phyloP scores from a whole-genome alignment of 2,797 vertebrate genomes.

The Esox lucius region DNA sequence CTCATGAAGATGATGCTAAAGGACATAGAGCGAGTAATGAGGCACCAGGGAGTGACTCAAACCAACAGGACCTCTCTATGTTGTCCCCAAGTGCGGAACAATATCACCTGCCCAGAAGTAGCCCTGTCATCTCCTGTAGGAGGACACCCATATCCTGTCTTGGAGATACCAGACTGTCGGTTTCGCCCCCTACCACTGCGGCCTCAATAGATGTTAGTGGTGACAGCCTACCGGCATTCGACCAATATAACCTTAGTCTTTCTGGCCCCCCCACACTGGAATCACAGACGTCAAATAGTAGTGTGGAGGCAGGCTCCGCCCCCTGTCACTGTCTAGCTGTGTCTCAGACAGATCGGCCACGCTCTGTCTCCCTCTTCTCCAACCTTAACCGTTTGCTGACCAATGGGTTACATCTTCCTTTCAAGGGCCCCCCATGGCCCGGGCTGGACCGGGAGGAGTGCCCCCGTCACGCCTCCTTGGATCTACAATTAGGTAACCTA shows the following conservation, averaged over 20 bases:
- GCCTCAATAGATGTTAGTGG: neutral
- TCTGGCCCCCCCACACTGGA: neutral
- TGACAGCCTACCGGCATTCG: neutral
- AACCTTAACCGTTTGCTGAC: slow-evolving; percentile 29
- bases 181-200: neutral
- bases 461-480: neutral
- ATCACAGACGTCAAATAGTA: neutral
- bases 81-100: slow-evolving; percentile 1
- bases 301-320: neutral
- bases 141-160: slow-evolving; percentile 39
- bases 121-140: slow-evolving; percentile 56
- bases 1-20: slow-evolving; percentile 6
- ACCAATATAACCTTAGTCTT: neutral
- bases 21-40: neutral
- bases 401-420: slow-evolving; percentile 13
- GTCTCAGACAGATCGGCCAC: slow-evolving; percentile 10
- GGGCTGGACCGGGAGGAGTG: slow-evolving; percentile 5
- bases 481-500: slow-evolving; percentile 29
- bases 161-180: neutral
- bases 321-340: neutral
- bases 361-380: slow-evolving; percentile 13
- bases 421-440: neutral
- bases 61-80: neutral
- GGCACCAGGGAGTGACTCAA: neutral
- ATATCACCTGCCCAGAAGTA: slow-evolving; percentile 54